Evolutionary conservation across 1,140 invertebrate species (phyloP), one percentile per base, ranked within the genome.

Genomic region (Holotrichia oblita): DNA sequence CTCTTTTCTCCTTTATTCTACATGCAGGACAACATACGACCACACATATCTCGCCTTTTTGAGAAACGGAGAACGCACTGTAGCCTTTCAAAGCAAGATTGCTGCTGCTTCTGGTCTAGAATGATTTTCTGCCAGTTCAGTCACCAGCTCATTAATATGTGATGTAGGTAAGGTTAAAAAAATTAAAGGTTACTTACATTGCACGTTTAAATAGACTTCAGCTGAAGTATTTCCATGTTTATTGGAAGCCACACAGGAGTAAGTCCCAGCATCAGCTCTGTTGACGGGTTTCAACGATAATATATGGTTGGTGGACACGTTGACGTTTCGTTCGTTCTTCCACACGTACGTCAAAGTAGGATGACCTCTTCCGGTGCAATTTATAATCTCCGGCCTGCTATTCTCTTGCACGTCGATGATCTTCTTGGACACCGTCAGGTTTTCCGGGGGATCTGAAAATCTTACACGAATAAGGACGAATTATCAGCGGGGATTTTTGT

Each of bases 371-470:
- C 95, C 94, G 81, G 89, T 89, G 84, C 96, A 97, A 74, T 91
- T 89, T 10, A 97, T 92, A 81, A 91, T 91, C 61, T 91, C 92
- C 3, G 95, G 94, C 77, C 93, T 91, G 77, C 93, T 91, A 79
- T 93, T 92, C 85, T 96, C 95, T 24, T 91, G 90, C 8, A 98
- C 95, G 79, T 93, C 91, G 22, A 97, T 90, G 27, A 91, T 87
- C 55, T 88, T 89, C 10, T 92, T 91, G 0, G 93, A 93, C 6
- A 97, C 93, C 0, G 91, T 93, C 81, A 96, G 91, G 82, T 95
- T 93, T 84, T 96, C 94, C 4, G 96, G 96, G 77, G 96, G 94
- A 91, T 95, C 96, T 97, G 88, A 59, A 84, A 87, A 74, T 17
- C 9, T 8, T n/a, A 69, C 6, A 55, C 48, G 27, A 42, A 10